phyloP scores from a whole-genome alignment of 2,113 vertebrate genomes.

The Oceanodroma tethys region DNA sequence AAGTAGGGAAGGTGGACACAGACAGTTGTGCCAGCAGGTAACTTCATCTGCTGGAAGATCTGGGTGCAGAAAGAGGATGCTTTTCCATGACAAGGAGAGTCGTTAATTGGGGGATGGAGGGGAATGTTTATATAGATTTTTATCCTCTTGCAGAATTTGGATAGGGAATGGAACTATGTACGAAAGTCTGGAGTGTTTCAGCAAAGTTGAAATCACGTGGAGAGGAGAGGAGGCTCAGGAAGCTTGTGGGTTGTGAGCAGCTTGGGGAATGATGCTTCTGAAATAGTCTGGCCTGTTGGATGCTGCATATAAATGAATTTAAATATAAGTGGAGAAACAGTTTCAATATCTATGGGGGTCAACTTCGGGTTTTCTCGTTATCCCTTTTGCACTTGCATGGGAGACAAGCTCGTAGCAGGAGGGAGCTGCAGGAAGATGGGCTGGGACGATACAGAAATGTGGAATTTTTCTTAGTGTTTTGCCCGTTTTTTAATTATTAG shows the following conservation, averaged over 20 bases:
- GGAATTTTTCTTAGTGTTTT: not conserved
- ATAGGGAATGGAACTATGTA: not conserved
- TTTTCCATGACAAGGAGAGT: not conserved
- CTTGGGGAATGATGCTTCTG: not conserved
- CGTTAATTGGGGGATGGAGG: not conserved
- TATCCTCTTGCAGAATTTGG: not conserved
- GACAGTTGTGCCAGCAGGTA: not conserved
- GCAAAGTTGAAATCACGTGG: not conserved
- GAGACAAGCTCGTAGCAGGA: not conserved
- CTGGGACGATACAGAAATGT: rapidly evolving
- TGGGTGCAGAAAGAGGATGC: not conserved
- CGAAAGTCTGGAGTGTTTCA: not conserved
- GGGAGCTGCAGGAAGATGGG: not conserved
- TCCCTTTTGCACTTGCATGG: not conserved
- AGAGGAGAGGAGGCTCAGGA: not conserved
- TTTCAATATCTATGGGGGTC: not conserved
- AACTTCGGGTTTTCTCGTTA: not conserved
- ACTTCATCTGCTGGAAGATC: not conserved
- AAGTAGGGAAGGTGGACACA: not conserved
- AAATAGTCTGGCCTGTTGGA: not conserved
- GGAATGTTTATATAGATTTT: rapidly evolving
- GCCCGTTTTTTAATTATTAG: not conserved
- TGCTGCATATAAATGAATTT: not conserved
- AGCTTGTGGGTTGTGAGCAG: not conserved
- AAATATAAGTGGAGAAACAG: not conserved